These are phyloP conservation scores for Crenichthys baileyi DNA, from an alignment of 2,797 vertebrate species.

Conservation along the genomic window DNA sequence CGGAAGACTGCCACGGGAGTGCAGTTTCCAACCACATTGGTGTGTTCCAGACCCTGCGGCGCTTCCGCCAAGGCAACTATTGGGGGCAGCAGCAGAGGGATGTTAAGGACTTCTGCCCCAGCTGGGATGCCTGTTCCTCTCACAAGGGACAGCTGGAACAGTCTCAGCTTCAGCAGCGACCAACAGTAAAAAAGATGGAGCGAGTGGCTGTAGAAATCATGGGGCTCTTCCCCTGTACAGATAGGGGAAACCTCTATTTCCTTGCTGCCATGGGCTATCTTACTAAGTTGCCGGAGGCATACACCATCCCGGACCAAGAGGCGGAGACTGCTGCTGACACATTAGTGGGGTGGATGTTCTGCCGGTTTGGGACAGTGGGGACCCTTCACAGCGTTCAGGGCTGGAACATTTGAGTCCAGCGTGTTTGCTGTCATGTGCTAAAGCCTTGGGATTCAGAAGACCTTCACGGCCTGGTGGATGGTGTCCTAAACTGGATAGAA, in stretches of 20 bases:
- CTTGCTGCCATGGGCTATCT: background rate
- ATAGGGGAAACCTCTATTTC: background rate
- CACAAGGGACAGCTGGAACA: background rate
- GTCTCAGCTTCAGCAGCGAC: background rate
- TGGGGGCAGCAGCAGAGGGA: background rate
- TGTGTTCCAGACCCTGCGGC: background rate
- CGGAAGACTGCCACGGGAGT: background rate
- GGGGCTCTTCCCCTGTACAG: background rate
- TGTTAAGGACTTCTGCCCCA: background rate
- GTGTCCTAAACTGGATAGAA: too few species aligned
- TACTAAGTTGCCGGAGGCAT: too few species aligned
- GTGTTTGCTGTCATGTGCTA: too few species aligned
- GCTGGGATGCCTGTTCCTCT: background rate
- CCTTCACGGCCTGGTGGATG: too few species aligned
- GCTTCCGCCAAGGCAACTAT: background rate
- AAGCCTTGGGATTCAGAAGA: too few species aligned
- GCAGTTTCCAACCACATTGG: background rate
- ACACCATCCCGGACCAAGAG: too few species aligned
- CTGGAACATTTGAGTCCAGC: too few species aligned
- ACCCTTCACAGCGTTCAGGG: too few species aligned
- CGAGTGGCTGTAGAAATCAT: background rate
- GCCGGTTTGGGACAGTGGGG: too few species aligned
- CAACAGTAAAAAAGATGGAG: background rate
- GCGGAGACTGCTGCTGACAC: too few species aligned
- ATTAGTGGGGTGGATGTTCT: too few species aligned